A percentile compares a stretch with the other conserved stretches of the same genome.
phyloP scores from a whole-genome alignment of 2,888 invertebrate genomes.

The Limnephilus marmoratus region DNA sequence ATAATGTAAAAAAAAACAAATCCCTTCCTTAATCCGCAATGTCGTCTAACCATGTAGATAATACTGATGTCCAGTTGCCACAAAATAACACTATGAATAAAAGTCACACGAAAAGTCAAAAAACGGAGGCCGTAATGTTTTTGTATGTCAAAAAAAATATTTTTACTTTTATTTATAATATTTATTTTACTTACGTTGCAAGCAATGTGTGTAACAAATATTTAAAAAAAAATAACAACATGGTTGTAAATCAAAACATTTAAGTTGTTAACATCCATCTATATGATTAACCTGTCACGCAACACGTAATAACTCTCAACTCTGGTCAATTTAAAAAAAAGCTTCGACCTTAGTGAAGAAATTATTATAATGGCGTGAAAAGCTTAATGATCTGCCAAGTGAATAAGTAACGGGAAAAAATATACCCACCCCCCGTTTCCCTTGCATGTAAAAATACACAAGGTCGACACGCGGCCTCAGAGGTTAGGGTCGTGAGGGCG shows the following conservation, averaged over 20 bases:
- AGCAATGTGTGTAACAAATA: background rate
- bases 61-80: no score
- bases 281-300: background rate
- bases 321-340: background rate
- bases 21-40: no score
- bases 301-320: background rate
- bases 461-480: background rate
- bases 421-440: background rate
- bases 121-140: no score
- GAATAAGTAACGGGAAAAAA: slow-evolving; percentile 28
- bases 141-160: no score
- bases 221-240: background rate
- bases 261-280: background rate
- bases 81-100: no score
- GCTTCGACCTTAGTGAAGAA: background rate
- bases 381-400: slow-evolving; percentile 31
- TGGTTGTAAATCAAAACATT: background rate
- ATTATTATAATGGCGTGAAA: slow-evolving; percentile 34
- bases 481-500: background rate
- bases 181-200: background rate
- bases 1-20: no score
- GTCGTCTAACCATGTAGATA: no score
- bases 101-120: no score
- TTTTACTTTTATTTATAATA: no score
- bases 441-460: background rate